Evolutionary conservation across 2,797 vertebrate species (phyloP).

Genomic region (Acropternis orthonyx): DNA sequence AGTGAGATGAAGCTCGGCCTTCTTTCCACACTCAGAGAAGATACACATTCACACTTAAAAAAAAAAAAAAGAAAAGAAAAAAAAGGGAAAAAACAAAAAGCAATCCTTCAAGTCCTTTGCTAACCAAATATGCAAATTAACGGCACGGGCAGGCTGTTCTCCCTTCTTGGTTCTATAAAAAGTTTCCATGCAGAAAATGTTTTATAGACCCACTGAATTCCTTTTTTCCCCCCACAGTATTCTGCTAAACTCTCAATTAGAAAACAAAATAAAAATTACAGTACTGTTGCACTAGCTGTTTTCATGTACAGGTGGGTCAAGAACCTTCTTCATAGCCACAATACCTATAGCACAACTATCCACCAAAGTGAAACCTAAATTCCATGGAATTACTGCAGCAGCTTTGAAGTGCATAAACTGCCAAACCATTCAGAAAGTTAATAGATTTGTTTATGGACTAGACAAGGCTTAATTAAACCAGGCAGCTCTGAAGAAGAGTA

Average conservation of each 20-base stretch:
- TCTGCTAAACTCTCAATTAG: not conserved
- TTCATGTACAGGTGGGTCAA: not conserved
- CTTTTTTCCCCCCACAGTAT: not conserved
- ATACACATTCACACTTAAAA: not conserved
- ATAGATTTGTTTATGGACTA: conserved; percentile 60
- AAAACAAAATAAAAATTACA: not conserved
- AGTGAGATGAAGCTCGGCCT: not conserved
- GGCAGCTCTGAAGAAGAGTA: conserved; percentile 39
- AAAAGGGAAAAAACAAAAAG: not conserved
- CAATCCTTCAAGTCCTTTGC: not conserved
- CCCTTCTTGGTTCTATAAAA: not conserved
- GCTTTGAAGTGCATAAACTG: not conserved
- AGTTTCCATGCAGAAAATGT: not conserved
- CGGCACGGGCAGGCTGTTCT: not conserved
- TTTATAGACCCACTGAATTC: not conserved
- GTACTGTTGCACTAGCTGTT: not conserved
- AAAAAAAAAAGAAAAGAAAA: not conserved
- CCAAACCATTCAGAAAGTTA: conserved; percentile 51
- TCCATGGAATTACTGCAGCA: not conserved
- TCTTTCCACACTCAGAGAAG: not conserved
- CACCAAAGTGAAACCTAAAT: not conserved
- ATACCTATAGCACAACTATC: not conserved
- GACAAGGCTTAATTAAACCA: conserved; percentile 63
- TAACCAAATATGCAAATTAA: not conserved
- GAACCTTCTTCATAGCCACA: not conserved